Base-by-base conservation (phyloP, 2,113 vertebrate species). In the Dissostichus mawsoni region DNA sequence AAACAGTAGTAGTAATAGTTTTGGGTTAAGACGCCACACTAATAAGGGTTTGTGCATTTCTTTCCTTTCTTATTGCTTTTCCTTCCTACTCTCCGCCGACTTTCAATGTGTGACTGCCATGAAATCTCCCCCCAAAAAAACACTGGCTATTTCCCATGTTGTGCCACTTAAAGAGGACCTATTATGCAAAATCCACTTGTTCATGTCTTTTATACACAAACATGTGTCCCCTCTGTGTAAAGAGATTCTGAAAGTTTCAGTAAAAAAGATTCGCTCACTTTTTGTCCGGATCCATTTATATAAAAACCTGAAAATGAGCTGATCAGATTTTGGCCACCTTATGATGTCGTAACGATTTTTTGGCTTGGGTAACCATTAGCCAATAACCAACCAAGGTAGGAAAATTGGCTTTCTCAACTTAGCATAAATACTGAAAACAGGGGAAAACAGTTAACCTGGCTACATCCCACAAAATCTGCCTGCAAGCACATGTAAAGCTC, bases 111-210 rank as follows among this genome's bases (percentile, higher is more conserved):
- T 58, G n/a, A 67, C 55, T 47, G 18, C 33, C 10, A 65, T 74
- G 16, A 74, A 76, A 70, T 44, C n/a, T 8, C 69, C 20, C 73
- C 53, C 74, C 48, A 78, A 55, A 70, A 48, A 18, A 67, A 76
- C 52, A 8, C 52, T 20, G 63, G 45, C 33, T 47, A 65, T 13
- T 69, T 84, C 10, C 41, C 11, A 56, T 53, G 58, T 23, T 53
- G 25, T 69, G 61, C n/a, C 45, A 36, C 33, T 23, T 23, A 23
- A 23, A 23, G 23, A 23, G 23, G 20, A 20, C 20, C 20, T 20
- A 20, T 23, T 23, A 23, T 23, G 23, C 23, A 23, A 23, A 23
- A 23, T 23, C 23, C 23, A 23, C 23, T 23, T 23, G 2, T 23
- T 23, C 23, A 23, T 23, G 23, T 2, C 23, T 23, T 23, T 23